Evolutionary conservation across 2,888 invertebrate species (phyloP).

Genomic region (Rotaria socialis): DNA sequence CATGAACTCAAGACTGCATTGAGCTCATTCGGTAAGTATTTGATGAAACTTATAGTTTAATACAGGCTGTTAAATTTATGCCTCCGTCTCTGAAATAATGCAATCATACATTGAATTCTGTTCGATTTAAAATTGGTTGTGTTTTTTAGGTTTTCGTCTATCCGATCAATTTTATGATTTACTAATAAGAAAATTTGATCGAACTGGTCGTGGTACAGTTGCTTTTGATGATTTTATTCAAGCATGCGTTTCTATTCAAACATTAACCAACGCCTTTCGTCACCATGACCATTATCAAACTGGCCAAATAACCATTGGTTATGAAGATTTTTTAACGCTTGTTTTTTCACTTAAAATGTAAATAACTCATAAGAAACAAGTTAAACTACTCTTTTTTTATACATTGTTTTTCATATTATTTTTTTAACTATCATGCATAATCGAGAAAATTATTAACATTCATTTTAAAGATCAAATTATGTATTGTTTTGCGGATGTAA

Average conservation of each 20-base stretch:
- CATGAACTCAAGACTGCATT: slow-evolving; percentile 81
- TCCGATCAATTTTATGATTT: slow-evolving; percentile 75
- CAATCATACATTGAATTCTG: neutral
- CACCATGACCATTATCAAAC: slow-evolving; percentile 84
- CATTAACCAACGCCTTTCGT: slow-evolving; percentile 79
- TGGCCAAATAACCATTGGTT: slow-evolving; percentile 88
- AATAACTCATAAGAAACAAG: neutral
- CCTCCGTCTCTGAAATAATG: neutral
- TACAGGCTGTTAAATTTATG: neutral
- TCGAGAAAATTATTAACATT: too few species aligned
- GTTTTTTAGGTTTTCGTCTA: slow-evolving; percentile 64
- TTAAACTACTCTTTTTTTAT: neutral
- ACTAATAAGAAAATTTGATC: slow-evolving; percentile 84
- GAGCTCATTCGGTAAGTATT: slow-evolving; percentile 76
- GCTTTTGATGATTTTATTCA: slow-evolving; percentile 98
- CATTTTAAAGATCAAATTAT: too few species aligned
- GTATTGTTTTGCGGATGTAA: too few species aligned
- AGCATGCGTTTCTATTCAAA: slow-evolving; percentile 84
- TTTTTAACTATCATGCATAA: too few species aligned
- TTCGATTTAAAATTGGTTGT: neutral
- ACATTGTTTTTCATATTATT: neutral
- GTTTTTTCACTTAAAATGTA: slow-evolving; percentile 63
- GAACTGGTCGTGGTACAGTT: slow-evolving; percentile 79
- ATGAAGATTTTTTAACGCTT: slow-evolving; percentile 89
- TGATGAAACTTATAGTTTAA: neutral